A percentile compares a stretch with the other conserved stretches of the same genome.
Evolutionary conservation across 2,113 vertebrate species (phyloP).

Genomic region (Albula glossodonta): DNA sequence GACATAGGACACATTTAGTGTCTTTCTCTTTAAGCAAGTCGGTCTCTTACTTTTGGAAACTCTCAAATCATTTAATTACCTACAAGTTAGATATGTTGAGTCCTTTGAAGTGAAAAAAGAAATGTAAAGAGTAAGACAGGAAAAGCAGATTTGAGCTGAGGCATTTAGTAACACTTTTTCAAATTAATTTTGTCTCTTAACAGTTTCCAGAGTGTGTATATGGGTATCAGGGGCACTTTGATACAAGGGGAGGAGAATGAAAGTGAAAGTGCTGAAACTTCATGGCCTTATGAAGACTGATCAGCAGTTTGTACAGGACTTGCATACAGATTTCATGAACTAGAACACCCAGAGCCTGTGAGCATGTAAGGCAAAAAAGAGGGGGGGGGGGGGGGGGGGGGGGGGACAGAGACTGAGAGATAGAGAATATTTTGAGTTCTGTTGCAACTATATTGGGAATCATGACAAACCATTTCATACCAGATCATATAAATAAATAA

Average conservation of each 20-base stretch:
- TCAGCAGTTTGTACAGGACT: conserved; percentile 1
- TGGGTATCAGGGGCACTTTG: not conserved
- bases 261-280: not conserved
- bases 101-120: not conserved
- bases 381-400: not conserved
- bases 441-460: not conserved
- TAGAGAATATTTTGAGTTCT: not conserved
- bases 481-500: no score
- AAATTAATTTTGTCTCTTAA: not conserved
- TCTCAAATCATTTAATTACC: not conserved
- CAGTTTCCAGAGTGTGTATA: not conserved
- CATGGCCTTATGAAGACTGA: not conserved
- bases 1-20: no score
- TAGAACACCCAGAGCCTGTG: not conserved
- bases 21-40: not conserved
- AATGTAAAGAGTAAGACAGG: not conserved
- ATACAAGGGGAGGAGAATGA: not conserved
- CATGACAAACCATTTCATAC: no score
- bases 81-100: not conserved
- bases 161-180: not conserved
- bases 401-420: conserved; percentile 1
- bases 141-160: not conserved
- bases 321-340: conserved; percentile 16
- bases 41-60: not conserved
- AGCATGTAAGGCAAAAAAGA: not conserved